A percentile compares a stretch with the other conserved stretches of the same genome.
phyloP scores from a whole-genome alignment of 2,888 invertebrate species.

The Lochmaea crataegi region DNA sequence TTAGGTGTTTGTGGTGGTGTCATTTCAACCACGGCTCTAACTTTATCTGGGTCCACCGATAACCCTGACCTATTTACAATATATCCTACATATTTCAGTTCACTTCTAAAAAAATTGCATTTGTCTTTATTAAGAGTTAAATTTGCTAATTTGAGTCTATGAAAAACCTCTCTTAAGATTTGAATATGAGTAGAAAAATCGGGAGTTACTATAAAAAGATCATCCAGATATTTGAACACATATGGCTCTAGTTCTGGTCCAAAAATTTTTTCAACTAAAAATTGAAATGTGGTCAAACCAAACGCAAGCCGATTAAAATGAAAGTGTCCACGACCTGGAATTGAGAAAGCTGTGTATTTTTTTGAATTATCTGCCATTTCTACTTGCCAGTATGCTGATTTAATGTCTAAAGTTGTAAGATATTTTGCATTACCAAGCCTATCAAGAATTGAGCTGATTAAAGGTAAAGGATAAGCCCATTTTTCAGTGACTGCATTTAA shows the following conservation, averaged over 20 bases:
- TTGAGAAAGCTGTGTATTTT: constrained; percentile 54
- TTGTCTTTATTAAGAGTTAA: constrained; percentile 10
- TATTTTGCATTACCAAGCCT: constrained; percentile 11
- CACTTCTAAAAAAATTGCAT: background rate
- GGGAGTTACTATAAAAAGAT: constrained; percentile 44
- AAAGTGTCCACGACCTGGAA: constrained; percentile 50
- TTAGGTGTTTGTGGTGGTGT: too few species aligned
- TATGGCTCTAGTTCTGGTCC: constrained; percentile 45
- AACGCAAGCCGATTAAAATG: constrained; percentile 55
- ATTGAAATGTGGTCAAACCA: constrained; percentile 53
- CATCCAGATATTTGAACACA: constrained; percentile 48
- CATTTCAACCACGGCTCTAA: too few species aligned
- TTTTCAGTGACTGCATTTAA: constrained; percentile 2
- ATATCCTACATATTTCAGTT: too few species aligned
- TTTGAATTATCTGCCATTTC: constrained; percentile 44
- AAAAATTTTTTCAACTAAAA: constrained; percentile 50
- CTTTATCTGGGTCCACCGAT: too few species aligned
- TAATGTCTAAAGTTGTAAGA: constrained; percentile 43
- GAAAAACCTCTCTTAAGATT: constrained; percentile 22
- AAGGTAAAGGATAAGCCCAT: constrained; percentile 21
- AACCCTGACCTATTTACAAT: too few species aligned
- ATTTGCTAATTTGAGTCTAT: background rate
- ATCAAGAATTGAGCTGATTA: constrained; percentile 9
- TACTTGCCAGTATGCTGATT: constrained; percentile 52
- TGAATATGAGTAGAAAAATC: constrained; percentile 44